Percentiles rank a stretch among this genome's conserved stretches.
Conservation (phyloP, 2,797 vertebrate species). For the Neoniphon sammara region DNA sequence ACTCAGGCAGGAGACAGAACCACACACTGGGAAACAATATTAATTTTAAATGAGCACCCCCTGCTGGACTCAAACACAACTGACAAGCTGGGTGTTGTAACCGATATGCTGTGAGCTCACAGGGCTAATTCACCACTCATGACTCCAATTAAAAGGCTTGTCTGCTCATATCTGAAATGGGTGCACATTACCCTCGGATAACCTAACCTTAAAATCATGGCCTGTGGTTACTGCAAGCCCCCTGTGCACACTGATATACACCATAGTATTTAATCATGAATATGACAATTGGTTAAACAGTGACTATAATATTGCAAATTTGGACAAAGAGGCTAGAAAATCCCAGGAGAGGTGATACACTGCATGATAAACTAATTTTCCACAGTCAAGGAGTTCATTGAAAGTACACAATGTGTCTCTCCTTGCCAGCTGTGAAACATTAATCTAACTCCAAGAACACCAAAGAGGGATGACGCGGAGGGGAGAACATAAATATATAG, state of each 20-base stretch:
- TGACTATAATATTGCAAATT: slow-evolving; percentile 17
- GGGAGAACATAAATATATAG: neutral
- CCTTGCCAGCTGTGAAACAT: slow-evolving; percentile 63
- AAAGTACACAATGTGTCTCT: slow-evolving; percentile 13
- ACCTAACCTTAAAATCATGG: too few relatives aligned
- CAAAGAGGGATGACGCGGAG: neutral
- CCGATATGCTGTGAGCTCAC: slow-evolving; percentile 4
- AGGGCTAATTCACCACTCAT: slow-evolving; percentile 15
- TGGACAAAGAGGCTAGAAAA: neutral
- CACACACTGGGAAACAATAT: neutral
- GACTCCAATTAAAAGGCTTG: slow-evolving; percentile 27
- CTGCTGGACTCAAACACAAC: slow-evolving; percentile 26
- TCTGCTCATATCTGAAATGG: slow-evolving; percentile 24
- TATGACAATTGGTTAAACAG: slow-evolving; percentile 29
- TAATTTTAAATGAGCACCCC: slow-evolving; percentile 39
- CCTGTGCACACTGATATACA: neutral
- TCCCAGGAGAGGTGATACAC: slow-evolving; percentile 28
- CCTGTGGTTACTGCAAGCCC: too few relatives aligned
- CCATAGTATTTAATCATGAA: slow-evolving; percentile 14
- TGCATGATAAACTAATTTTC: slow-evolving; percentile 54
- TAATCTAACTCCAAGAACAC: slow-evolving; percentile 53
- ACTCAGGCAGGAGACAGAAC: neutral
- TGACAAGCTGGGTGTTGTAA: slow-evolving; percentile 1
- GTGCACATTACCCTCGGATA: slow-evolving; percentile 8
- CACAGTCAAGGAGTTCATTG: slow-evolving; percentile 31